Conservation (phyloP, 1,140 invertebrate species). For the Hyles vespertilio region DNA sequence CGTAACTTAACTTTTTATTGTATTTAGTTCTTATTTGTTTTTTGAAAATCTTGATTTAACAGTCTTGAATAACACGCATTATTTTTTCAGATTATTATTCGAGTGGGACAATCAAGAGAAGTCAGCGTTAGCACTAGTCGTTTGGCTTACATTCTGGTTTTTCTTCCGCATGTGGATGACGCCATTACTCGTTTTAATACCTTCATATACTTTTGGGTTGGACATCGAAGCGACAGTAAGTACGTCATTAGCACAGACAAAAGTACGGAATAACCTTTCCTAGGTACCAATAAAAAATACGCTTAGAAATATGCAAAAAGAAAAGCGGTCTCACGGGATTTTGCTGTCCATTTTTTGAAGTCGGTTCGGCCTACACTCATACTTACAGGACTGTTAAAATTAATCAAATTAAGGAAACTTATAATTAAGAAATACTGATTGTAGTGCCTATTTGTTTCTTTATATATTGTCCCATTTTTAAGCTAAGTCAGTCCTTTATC, state of each 20-base stretch:
- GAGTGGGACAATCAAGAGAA: conserved; percentile 63
- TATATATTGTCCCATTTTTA: not conserved
- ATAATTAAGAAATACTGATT: not conserved
- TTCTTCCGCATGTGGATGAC: conserved; percentile 65
- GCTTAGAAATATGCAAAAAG: no score
- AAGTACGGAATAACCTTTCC: no score
- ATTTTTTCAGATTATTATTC: conserved; percentile 43
- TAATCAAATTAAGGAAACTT: not conserved
- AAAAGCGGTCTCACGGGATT: no score
- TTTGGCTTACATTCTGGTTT: conserved; percentile 60
- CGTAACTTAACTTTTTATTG: no score
- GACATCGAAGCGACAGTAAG: conserved; percentile 43
- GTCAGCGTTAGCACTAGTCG: conserved; percentile 42
- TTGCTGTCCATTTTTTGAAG: no score
- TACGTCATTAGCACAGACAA: conserved; percentile 2
- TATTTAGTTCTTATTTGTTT: not conserved
- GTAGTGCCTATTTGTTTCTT: not conserved
- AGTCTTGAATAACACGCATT: not conserved
- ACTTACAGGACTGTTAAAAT: not conserved
- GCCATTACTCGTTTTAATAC: conserved; percentile 42
- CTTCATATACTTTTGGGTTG: conserved; percentile 51
- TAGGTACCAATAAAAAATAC: no score
- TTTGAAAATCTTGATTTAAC: not conserved
- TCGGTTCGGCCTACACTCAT: no score
- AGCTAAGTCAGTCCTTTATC: no score